Conservation (phyloP, 1,140 invertebrate genomes). For the Leucophenga varia region DNA sequence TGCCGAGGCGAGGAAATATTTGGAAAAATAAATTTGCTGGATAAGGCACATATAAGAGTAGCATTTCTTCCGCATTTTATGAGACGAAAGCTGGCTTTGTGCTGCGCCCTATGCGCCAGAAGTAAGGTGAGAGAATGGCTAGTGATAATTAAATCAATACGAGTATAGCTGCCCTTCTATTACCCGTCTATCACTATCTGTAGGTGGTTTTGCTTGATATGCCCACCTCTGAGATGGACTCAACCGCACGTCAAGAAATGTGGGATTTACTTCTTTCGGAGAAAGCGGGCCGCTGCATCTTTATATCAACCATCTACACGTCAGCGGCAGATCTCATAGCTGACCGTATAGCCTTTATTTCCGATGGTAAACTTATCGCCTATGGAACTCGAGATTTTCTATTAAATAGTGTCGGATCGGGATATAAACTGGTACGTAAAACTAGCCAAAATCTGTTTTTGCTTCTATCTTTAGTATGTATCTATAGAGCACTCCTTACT, state of each 20-base stretch:
- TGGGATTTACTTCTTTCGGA: conserved; percentile 8
- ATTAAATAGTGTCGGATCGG: too few species aligned
- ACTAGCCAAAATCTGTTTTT: too few species aligned
- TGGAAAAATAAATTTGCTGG: too few species aligned
- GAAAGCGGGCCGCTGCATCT: not conserved
- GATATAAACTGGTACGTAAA: too few species aligned
- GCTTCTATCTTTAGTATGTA: too few species aligned
- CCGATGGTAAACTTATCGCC: conserved; percentile 35
- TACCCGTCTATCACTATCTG: conserved; percentile 1
- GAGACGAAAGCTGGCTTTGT: too few species aligned
- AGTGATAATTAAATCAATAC: not conserved
- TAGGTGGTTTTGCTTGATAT: conserved; percentile 5
- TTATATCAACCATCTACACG: not conserved
- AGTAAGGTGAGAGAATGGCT: not conserved
- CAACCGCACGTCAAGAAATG: not conserved
- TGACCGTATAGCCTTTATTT: conserved; percentile 9
- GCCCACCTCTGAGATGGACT: not conserved
- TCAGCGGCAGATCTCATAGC: not conserved
- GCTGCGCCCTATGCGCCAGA: not conserved
- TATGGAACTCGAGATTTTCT: too few species aligned
- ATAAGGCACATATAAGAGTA: too few species aligned
- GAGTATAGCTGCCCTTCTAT: not conserved
- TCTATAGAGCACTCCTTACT: too few species aligned
- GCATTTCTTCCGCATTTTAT: too few species aligned
- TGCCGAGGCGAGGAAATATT: conserved; percentile 4